Evolutionary conservation across 2,113 vertebrate genomes (phyloP).

Genomic region (Pedionomus torquatus): DNA sequence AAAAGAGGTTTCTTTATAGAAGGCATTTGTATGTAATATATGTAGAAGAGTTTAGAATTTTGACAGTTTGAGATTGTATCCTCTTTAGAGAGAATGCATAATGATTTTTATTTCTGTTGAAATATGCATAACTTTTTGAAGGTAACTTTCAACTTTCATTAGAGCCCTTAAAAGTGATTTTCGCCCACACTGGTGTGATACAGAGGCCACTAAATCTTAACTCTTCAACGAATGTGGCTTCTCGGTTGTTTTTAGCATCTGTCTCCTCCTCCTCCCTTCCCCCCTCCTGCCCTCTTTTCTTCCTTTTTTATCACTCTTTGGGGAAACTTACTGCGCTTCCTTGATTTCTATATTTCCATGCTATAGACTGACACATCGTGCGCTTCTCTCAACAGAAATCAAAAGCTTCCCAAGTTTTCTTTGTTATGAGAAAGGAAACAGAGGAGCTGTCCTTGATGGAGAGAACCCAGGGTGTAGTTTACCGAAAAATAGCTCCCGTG

Average conservation of each 20-base stretch:
- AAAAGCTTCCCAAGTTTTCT: background rate
- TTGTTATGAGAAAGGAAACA: background rate
- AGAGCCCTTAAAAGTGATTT: constrained; percentile 60
- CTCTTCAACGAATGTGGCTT: background rate
- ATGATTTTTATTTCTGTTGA: constrained; percentile 81
- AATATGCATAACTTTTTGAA: constrained; percentile 79
- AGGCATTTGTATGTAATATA: constrained; percentile 76
- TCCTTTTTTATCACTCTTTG: background rate
- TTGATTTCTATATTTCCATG: constrained; percentile 6
- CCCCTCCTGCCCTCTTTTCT: background rate
- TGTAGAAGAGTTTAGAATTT: constrained; percentile 74
- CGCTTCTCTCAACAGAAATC: background rate
- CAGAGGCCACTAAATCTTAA: constrained; percentile 28
- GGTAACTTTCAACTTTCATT: constrained; percentile 81
- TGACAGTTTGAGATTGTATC: constrained; percentile 78
- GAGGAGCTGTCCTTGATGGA: background rate
- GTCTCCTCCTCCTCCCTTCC: background rate
- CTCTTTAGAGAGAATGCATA: constrained; percentile 77
- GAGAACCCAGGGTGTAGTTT: background rate
- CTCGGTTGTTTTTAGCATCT: background rate
- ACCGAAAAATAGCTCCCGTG: background rate
- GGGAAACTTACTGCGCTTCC: background rate
- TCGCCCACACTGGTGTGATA: background rate
- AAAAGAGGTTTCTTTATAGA: constrained; percentile 61
- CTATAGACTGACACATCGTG: background rate